phyloP scores from a whole-genome alignment of 2,797 vertebrate genomes.

The Cyprinodon diabolis region DNA sequence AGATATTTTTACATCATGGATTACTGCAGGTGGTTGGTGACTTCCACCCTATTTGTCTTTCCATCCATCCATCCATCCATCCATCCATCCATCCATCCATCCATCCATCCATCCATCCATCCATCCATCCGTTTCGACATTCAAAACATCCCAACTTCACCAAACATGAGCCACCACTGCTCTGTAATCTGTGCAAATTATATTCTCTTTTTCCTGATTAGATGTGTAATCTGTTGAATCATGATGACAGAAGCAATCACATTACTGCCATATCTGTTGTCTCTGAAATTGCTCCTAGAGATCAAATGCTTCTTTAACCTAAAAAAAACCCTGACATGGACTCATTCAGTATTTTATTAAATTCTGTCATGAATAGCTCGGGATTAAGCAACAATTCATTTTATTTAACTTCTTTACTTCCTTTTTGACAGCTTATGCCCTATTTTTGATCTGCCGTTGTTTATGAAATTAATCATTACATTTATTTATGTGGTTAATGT shows the following conservation, averaged over 20 bases:
- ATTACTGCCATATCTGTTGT: conserved; percentile 69
- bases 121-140: conserved; percentile 50
- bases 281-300: conserved; percentile 60
- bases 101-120: conserved; percentile 26
- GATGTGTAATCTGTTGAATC: conserved; percentile 77
- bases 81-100: not conserved
- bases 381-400: conserved; percentile 66
- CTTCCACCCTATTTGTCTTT: conserved; percentile 48
- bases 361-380: conserved; percentile 56
- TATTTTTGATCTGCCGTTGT: conserved; percentile 63
- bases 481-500: conserved; percentile 46
- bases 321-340: conserved; percentile 47
- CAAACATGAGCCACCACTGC: conserved; percentile 37
- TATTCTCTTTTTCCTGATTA: conserved; percentile 71
- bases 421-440: conserved; percentile 43
- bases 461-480: conserved; percentile 61
- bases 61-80: conserved; percentile 9
- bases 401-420: conserved; percentile 63
- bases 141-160: conserved; percentile 56
- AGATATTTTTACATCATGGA: conserved; percentile 41
- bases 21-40: conserved; percentile 61
- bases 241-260: conserved; percentile 77
- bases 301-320: conserved; percentile 65
- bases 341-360: conserved; percentile 57
- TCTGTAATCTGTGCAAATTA: conserved; percentile 73